Percentiles rank a stretch among this genome's conserved stretches.
phyloP scores from a whole-genome alignment of 2,113 vertebrate genomes.

The Oreochromis spilurus region DNA sequence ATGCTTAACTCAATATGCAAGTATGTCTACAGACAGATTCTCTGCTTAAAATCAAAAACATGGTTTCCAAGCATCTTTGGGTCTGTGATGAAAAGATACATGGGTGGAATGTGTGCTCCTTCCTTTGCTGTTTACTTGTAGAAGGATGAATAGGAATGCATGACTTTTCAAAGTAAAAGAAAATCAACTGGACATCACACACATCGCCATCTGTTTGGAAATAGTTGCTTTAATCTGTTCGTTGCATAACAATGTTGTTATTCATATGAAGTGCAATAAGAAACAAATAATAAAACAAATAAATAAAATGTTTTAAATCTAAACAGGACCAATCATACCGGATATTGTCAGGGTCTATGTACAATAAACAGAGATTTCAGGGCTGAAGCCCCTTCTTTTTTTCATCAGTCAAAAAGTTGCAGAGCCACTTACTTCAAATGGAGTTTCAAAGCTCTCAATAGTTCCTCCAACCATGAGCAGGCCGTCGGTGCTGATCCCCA shows the following conservation, averaged over 20 bases:
- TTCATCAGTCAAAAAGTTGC: not conserved
- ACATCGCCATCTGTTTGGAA: not conserved
- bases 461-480: conserved; percentile 81
- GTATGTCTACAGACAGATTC: not conserved
- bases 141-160: not conserved
- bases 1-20: not conserved
- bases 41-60: conserved; percentile 35
- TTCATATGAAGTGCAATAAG: not conserved
- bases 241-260: not conserved
- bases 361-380: not conserved
- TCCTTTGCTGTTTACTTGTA: not conserved
- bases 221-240: not conserved
- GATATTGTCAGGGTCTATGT: not conserved
- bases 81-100: conserved; percentile 5
- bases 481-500: conserved; percentile 74
- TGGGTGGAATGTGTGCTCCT: not conserved
- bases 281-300: not conserved
- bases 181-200: not conserved
- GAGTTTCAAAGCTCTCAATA: conserved; percentile 77
- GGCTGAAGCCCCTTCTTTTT: not conserved
- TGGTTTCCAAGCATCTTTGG: conserved; percentile 27
- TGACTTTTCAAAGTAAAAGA: not conserved
- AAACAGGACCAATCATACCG: not conserved
- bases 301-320: not conserved
- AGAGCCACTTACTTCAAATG: conserved; percentile 77